These are phyloP conservation scores for Lithophane leautieri DNA, from an alignment of 2,888 invertebrate species.

Conservation along the genomic window DNA sequence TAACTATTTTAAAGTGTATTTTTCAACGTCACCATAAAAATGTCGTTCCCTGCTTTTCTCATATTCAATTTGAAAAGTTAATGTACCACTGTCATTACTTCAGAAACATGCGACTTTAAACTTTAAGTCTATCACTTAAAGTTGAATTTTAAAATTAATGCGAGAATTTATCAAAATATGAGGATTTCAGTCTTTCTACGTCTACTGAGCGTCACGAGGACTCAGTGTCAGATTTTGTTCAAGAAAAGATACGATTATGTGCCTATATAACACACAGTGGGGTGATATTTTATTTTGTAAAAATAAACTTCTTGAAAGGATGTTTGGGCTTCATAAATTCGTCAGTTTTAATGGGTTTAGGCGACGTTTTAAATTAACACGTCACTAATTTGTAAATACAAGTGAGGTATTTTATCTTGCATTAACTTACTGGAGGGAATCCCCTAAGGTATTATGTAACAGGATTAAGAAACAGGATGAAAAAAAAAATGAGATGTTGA, in stretches of 20 bases:
- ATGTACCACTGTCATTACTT: constrained; percentile 47
- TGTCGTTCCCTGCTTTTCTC: constrained; percentile 59
- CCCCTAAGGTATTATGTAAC: neutral
- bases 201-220: constrained; percentile 29
- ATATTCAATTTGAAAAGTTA: constrained; percentile 59
- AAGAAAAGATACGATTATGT: constrained; percentile 13
- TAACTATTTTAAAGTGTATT: constrained; percentile 54
- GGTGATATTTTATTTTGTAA: constrained; percentile 9
- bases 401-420: neutral
- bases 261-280: neutral
- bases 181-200: constrained; percentile 20
- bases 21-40: constrained; percentile 66
- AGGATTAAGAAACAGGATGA: no score
- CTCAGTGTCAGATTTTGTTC: constrained; percentile 34
- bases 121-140: neutral
- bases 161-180: constrained; percentile 32
- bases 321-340: constrained; percentile 12
- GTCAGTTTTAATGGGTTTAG: constrained; percentile 20
- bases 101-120: constrained; percentile 25
- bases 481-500: no score
- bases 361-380: neutral
- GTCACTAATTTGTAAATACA: neutral
- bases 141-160: constrained; percentile 16
- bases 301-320: constrained; percentile 13
- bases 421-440: neutral